These are phyloP conservation scores for Drosophila triauraria DNA, from an alignment of 1,140 invertebrate species.

Conservation along the genomic window DNA sequence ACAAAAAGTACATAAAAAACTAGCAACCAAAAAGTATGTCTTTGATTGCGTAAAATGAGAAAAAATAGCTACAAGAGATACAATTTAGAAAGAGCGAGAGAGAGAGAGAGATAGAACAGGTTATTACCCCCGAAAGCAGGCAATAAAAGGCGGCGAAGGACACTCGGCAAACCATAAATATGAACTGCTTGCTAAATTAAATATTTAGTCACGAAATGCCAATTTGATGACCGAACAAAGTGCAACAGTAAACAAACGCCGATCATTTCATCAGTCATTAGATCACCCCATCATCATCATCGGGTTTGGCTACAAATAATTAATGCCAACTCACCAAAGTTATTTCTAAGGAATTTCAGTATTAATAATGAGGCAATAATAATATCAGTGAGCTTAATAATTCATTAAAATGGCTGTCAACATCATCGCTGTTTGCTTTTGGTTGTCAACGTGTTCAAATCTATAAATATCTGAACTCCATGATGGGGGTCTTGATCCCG, in stretches of 20 bases:
- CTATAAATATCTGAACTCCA: neutral
- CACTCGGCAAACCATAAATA: slow-evolving; percentile 13
- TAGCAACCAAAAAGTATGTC: slow-evolving; percentile 16
- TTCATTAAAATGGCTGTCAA: neutral
- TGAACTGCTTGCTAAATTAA: slow-evolving; percentile 4
- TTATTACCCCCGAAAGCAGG: slow-evolving; percentile 55
- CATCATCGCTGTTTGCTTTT: neutral
- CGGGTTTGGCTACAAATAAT: slow-evolving; percentile 26
- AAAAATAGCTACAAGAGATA: neutral
- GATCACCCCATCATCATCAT: slow-evolving; percentile 22
- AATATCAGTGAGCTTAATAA: neutral
- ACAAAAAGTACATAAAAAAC: slow-evolving; percentile 37
- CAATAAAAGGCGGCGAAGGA: slow-evolving; percentile 53
- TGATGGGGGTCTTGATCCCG: too few relatives aligned
- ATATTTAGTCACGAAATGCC: slow-evolving; percentile 9
- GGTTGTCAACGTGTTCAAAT: neutral
- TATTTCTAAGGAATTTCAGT: slow-evolving; percentile 23
- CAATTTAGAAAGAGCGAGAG: neutral
- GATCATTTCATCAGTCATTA: slow-evolving; percentile 43
- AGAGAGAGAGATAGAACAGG: neutral
- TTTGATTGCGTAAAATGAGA: slow-evolving; percentile 60
- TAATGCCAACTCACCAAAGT: slow-evolving; percentile 2
- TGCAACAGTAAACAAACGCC: slow-evolving; percentile 9
- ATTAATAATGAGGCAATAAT: slow-evolving; percentile 17
- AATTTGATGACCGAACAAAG: slow-evolving; percentile 32